Evolutionary conservation across 1,140 invertebrate genomes (phyloP), one percentile per base, ranked within the genome.

Genomic region (Eufriesea mexicana): DNA sequence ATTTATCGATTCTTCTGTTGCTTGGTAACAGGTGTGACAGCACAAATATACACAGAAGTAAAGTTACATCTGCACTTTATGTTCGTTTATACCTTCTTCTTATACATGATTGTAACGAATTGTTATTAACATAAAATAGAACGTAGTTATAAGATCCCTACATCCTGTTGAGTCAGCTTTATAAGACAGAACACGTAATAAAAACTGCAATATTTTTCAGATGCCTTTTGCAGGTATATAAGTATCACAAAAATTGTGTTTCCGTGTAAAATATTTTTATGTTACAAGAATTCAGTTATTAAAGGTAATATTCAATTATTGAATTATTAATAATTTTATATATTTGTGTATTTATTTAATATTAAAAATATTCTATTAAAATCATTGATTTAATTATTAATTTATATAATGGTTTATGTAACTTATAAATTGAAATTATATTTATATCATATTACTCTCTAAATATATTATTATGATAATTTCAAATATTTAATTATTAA

Each of bases 1-100:
- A 71, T 87, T 84, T 86, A 74, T 87, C 74, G 86, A 85, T 79
- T 80, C 16, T 42, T 20, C 28, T 47, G 84, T 89, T 57, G 79
- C 86, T 47, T 74, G 20, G 86, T 42, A 81, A 86, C 84, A 2
- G 42, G 23, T 8, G 6, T 55, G 55, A 42, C 28, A 20, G 16
- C 49, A 25, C 23, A 7, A 25, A 42, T 25, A 25, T 8, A 28
- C 10, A n/a, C 16, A 54, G 6, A 12, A 16, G 7, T 8, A 20
- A 12, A 18, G 18, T 1, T 20, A 0, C n/a, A 49, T 0, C 7
- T 75, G 18, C 0, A 2, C 28, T 6, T 23, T 47, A n/a, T 55
- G 9, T 0, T 45, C 5, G 2, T 42, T 16, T 42, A 2, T 10
- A 47, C 20, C 14, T n/a, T 23, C 25, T 12, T 71, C 14, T 28